A percentile compares a stretch with the other conserved stretches of the same genome.
phyloP scores from a whole-genome alignment of 2,797 vertebrate species.

The Phataginus tricuspis region DNA sequence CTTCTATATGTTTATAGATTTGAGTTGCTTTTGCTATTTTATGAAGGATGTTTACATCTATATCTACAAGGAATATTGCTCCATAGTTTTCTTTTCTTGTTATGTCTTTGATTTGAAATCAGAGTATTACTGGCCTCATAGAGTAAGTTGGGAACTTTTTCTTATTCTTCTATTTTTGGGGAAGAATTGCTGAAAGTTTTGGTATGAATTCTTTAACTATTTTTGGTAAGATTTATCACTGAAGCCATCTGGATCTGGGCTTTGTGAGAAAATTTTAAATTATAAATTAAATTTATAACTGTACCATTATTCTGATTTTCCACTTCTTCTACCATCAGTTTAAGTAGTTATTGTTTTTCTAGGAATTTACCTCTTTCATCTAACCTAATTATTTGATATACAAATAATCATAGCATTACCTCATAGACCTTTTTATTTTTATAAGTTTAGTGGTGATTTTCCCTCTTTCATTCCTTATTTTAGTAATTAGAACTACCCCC shows the following conservation, averaged over 20 bases:
- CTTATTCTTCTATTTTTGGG: background rate
- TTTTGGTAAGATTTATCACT: background rate
- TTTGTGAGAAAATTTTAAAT: background rate
- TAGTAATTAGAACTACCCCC: background rate
- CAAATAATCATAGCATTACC: background rate
- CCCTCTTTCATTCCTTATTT: background rate
- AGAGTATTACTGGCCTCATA: background rate
- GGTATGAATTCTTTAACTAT: background rate
- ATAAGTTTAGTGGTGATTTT: background rate
- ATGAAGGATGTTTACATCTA: background rate
- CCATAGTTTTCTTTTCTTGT: background rate
- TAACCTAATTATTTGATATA: background rate
- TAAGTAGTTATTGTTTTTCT: background rate
- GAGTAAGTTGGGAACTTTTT: background rate
- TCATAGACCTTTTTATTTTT: background rate
- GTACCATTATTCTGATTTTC: background rate
- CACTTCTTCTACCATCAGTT: background rate
- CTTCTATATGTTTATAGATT: background rate
- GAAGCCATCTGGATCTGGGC: background rate
- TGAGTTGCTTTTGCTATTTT: background rate
- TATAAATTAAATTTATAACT: background rate
- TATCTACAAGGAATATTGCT: background rate
- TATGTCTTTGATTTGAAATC: background rate
- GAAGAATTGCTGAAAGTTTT: background rate
- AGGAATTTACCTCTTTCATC: background rate